A percentile compares a stretch with the other conserved stretches of the same genome.
Evolutionary conservation across 37 sponge, comb jelly and placozoan species (phyloP).

Genomic region (Aplysina aerophoba): DNA sequence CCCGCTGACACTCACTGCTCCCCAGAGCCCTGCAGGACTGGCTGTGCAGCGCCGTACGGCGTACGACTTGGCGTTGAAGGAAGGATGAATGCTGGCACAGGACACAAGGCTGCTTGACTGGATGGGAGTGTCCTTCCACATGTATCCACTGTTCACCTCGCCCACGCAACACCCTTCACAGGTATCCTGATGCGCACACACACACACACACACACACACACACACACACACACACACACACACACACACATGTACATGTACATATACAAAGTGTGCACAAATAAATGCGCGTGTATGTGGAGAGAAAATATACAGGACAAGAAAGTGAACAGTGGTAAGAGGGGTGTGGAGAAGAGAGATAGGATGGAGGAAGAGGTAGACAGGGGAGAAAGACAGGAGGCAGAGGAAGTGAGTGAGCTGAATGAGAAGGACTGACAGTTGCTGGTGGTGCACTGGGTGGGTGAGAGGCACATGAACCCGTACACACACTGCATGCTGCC

Average conservation of each 20-base stretch:
- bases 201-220: constrained; percentile 23
- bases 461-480: no score
- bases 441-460: no score
- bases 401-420: no score
- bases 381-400: no score
- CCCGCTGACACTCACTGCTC: background rate
- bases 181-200: background rate
- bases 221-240: constrained; percentile 19
- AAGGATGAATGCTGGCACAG: constrained; percentile 17
- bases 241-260: constrained; percentile 6
- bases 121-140: constrained; percentile 3
- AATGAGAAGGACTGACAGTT: no score
- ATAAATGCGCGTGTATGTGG: no score
- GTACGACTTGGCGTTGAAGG: constrained; percentile 6
- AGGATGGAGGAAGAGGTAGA: no score
- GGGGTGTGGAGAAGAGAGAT: no score
- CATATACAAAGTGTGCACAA: no score
- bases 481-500: no score
- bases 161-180: constrained; percentile 8
- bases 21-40: background rate
- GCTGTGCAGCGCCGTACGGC: background rate
- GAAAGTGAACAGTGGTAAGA: no score
- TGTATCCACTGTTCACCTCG: background rate
- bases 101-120: background rate
- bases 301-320: no score